A percentile compares a stretch with the other conserved stretches of the same genome.
Evolutionary conservation across 2,888 invertebrate genomes (phyloP).

Genomic region (Drosophila flavopinicola): DNA sequence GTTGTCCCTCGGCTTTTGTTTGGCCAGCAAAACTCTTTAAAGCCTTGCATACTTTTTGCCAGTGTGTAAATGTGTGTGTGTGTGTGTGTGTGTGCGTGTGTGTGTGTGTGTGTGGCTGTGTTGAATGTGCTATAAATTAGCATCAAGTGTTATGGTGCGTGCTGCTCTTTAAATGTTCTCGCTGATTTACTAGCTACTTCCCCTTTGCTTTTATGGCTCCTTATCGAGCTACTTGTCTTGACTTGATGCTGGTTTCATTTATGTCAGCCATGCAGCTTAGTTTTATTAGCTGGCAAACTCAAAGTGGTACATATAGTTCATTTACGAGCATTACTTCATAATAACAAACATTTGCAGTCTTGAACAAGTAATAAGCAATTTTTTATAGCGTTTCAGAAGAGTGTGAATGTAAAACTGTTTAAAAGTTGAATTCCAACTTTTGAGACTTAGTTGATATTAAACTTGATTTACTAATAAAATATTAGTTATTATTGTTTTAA

Average conservation of each 20-base stretch:
- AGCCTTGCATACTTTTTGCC: slow-evolving; percentile 16
- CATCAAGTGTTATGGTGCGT: slow-evolving; percentile 59
- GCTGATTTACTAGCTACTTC: slow-evolving; percentile 36
- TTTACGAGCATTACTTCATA: slow-evolving; percentile 31
- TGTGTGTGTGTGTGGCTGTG: slow-evolving; percentile 7
- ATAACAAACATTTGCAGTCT: slow-evolving; percentile 5
- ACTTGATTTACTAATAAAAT: too few species aligned
- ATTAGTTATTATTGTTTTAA: too few species aligned
- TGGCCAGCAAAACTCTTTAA: slow-evolving; percentile 16
- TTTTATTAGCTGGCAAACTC: slow-evolving; percentile 38
- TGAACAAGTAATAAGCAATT: not conserved
- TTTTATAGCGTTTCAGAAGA: not conserved
- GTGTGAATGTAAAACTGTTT: not conserved
- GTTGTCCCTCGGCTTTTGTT: slow-evolving; percentile 14
- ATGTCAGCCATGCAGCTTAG: slow-evolving; percentile 20
- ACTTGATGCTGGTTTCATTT: slow-evolving; percentile 10
- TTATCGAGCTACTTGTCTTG: slow-evolving; percentile 28
- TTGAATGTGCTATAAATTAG: slow-evolving; percentile 62
- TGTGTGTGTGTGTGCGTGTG: slow-evolving; percentile 4
- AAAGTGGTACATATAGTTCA: slow-evolving; percentile 23
- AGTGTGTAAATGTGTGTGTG: slow-evolving; percentile 11
- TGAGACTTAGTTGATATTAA: too few species aligned
- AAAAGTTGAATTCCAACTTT: not conserved
- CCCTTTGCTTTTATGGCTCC: slow-evolving; percentile 31
- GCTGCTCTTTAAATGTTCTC: slow-evolving; percentile 43